Evolutionary conservation across 2,113 vertebrate species (phyloP).

Genomic region (Pelvicachromis taeniatus): DNA sequence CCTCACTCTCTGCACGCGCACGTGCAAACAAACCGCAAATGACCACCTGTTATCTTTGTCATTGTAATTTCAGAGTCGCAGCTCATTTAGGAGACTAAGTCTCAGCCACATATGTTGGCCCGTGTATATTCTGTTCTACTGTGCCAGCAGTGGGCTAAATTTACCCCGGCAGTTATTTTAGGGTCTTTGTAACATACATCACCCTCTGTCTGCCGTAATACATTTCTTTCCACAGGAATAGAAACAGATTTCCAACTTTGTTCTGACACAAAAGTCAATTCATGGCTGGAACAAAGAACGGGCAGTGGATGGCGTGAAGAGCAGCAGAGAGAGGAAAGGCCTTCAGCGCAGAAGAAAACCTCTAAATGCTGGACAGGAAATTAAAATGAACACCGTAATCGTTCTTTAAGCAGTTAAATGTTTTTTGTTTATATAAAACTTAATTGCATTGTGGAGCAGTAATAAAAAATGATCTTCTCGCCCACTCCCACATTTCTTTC

Average conservation of each 20-base stretch:
- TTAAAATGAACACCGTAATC: not conserved
- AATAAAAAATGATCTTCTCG: not conserved
- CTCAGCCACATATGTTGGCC: constrained; percentile 5
- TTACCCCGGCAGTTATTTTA: constrained; percentile 52
- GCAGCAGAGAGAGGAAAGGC: not conserved
- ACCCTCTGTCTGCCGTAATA: constrained; percentile 42
- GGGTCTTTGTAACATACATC: constrained; percentile 46
- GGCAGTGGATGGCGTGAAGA: not conserved
- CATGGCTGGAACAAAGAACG: not conserved
- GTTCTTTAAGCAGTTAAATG: not conserved
- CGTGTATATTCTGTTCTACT: not conserved
- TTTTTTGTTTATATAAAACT: no score
- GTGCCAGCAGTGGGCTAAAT: constrained; percentile 24
- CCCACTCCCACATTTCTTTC: not conserved
- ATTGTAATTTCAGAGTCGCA: not conserved
- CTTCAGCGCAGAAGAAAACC: not conserved
- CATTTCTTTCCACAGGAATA: constrained; percentile 58
- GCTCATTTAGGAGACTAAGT: not conserved
- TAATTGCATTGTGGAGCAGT: no score
- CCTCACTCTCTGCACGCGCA: not conserved
- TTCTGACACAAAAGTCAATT: not conserved
- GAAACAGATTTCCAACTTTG: constrained; percentile 34
- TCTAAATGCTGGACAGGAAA: not conserved
- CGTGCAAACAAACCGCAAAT: constrained; percentile 6
- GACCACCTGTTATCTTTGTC: constrained; percentile 41